Conservation (phyloP, 2,113 vertebrate species). For the Cepphus grylle region DNA sequence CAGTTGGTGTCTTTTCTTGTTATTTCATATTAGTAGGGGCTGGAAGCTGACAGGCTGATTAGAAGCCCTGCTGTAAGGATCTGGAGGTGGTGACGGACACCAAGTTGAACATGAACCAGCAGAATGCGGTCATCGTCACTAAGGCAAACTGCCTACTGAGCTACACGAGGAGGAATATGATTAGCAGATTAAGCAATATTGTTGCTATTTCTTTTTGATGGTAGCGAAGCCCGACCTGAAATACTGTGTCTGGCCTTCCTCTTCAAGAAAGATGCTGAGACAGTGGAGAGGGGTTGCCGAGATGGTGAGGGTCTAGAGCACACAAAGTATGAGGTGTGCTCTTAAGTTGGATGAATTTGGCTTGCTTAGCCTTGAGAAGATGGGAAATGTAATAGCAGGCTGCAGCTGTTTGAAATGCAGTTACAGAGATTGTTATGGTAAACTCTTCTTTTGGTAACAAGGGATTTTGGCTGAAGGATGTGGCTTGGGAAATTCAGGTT, state of each 20-base stretch:
- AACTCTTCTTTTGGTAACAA: not conserved
- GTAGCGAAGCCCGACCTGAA: not conserved
- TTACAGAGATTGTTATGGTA: not conserved
- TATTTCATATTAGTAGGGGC: not conserved
- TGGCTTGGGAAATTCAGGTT: not conserved
- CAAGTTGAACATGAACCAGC: not conserved
- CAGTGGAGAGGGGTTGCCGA: not conserved
- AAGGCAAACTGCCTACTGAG: not conserved
- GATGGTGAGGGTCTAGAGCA: not conserved
- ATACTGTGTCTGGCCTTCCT: not conserved
- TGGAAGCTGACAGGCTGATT: not conserved
- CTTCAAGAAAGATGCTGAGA: not conserved
- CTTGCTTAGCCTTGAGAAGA: not conserved
- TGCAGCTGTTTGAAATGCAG: not conserved
- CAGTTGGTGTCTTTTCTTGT: not conserved
- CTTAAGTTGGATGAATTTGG: too few species aligned
- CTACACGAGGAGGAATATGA: not conserved
- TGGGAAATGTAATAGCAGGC: not conserved
- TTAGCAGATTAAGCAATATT: not conserved
- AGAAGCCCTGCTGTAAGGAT: not conserved
- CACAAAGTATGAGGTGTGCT: not conserved
- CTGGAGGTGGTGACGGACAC: not conserved
- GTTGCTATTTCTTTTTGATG: not conserved
- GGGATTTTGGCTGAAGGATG: not conserved
- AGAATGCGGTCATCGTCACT: accelerated